Evolutionary conservation across 2,888 invertebrate species (phyloP).

Genomic region (Rhimphoctona megacephalus): DNA sequence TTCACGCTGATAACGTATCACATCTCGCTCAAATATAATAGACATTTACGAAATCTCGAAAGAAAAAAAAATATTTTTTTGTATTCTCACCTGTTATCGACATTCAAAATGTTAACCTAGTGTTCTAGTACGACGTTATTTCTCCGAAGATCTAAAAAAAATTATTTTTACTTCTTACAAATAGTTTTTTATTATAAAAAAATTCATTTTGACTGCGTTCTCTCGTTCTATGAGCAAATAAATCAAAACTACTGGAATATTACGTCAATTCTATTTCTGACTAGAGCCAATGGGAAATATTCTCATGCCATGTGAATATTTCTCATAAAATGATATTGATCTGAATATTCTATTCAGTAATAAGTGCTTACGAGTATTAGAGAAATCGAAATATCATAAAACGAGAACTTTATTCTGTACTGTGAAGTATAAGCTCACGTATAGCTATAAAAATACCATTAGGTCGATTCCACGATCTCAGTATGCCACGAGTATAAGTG

Average conservation of each 20-base stretch:
- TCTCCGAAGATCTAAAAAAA: not conserved
- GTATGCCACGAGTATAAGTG: too few relatives aligned
- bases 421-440: not conserved
- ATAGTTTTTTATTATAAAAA: not conserved
- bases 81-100: not conserved
- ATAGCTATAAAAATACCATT: conserved; percentile 7
- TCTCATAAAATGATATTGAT: not conserved
- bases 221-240: not conserved
- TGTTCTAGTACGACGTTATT: not conserved
- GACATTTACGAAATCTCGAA: conserved; percentile 4
- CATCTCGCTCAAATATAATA: conserved; percentile 18
- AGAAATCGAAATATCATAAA: not conserved
- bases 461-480: not conserved
- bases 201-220: not conserved
- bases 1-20: conserved; percentile 35
- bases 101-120: not conserved
- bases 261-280: not conserved
- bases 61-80: conserved; percentile 1
- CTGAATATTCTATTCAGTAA: not conserved
- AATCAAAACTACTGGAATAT: not conserved
- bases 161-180: not conserved
- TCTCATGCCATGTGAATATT: not conserved
- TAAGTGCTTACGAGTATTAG: not conserved
- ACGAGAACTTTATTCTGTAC: not conserved
- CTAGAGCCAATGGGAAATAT: not conserved